Evolutionary conservation across 2,113 vertebrate genomes (phyloP).

Genomic region (Ibidorhyncha struthersii): DNA sequence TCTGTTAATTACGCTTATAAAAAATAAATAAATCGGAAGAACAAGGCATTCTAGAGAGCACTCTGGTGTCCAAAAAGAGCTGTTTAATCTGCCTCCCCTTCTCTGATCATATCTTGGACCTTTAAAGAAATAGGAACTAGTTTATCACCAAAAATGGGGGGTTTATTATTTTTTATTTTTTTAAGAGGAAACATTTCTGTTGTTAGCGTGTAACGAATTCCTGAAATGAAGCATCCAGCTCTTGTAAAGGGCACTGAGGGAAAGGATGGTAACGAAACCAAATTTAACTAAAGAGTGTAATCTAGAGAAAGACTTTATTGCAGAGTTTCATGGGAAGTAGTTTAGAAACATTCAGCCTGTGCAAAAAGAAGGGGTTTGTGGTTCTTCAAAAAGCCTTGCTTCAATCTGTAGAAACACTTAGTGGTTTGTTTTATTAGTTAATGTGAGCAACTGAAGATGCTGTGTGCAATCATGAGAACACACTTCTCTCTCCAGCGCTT

Average conservation of each 20-base stretch:
- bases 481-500: not conserved
- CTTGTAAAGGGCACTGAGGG: not conserved
- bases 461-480: not conserved
- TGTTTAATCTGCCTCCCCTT: not conserved
- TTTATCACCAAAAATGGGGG: not conserved
- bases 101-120: not conserved
- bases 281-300: constrained; percentile 23
- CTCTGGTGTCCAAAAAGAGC: not conserved
- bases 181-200: not conserved
- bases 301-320: constrained; percentile 8
- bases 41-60: not conserved
- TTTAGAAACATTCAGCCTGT: not conserved
- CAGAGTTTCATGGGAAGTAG: not conserved
- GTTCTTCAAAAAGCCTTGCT: not conserved
- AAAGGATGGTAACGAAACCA: not conserved
- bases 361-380: not conserved
- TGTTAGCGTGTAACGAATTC: not conserved
- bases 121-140: not conserved
- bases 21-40: not conserved
- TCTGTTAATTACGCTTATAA: not conserved
- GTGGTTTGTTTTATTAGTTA: not conserved
- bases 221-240: constrained; percentile 2
- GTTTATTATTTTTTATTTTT: not conserved
- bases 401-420: not conserved
- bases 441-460: not conserved